Conservation (phyloP, 2,888 invertebrate genomes). For the Nymphalis polychloros region DNA sequence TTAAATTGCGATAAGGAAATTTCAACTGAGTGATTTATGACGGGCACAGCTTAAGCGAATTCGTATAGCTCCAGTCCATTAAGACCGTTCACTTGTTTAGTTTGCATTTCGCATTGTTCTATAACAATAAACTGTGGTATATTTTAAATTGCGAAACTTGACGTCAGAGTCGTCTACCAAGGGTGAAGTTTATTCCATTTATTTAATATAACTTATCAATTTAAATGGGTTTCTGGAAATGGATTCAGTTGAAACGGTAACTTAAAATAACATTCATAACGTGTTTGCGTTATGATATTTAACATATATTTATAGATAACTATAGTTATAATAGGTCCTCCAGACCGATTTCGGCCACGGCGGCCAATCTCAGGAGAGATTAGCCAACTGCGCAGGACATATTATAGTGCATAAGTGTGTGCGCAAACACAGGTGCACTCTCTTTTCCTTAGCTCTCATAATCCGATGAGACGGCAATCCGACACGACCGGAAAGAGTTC, state of each 20-base stretch:
- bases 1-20: slow-evolving; percentile 1
- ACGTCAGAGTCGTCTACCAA: slow-evolving; percentile 15
- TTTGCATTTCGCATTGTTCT: slow-evolving; percentile 26
- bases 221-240: slow-evolving; percentile 18
- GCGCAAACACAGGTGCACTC: no score
- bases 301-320: no score
- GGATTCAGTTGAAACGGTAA: not conserved
- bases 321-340: no score
- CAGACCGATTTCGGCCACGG: no score
- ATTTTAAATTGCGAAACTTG: slow-evolving; percentile 40
- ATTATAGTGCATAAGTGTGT: no score
- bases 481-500: no score
- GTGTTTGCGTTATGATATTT: not conserved
- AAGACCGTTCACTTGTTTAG: slow-evolving; percentile 26
- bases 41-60: slow-evolving; percentile 1
- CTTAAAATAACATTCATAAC: not conserved
- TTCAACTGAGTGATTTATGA: slow-evolving; percentile 14
- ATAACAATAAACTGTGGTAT: slow-evolving; percentile 34
- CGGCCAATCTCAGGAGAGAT: no score
- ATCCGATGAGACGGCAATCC: no score
- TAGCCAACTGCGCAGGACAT: no score
- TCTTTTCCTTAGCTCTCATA: no score
- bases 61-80: slow-evolving; percentile 23
- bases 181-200: slow-evolving; percentile 25
- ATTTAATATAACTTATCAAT: slow-evolving; percentile 29